A percentile compares a stretch with the other conserved stretches of the same genome.
Conservation (phyloP, 1,140 invertebrate species). For the Rhagoletis zephyria region DNA sequence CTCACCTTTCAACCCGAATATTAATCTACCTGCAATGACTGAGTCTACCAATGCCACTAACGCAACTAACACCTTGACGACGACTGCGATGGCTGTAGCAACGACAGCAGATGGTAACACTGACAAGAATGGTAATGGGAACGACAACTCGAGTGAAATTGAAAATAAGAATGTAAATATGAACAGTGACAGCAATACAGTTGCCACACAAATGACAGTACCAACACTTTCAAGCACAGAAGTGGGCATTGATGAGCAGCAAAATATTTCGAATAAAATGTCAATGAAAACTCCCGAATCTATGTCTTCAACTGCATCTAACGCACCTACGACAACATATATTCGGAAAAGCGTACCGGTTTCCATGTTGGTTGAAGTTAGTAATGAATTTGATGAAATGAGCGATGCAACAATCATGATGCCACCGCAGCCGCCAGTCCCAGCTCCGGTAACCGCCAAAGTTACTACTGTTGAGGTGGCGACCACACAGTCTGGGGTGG, state of each 20-base stretch:
- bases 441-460: conserved; percentile 50
- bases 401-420: conserved; percentile 38
- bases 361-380: conserved; percentile 47
- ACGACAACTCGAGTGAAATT: not conserved
- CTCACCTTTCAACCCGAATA: conserved; percentile 77
- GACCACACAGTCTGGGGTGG: not conserved
- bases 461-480: conserved; percentile 47
- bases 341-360: conserved; percentile 12
- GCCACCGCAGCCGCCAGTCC: conserved; percentile 51
- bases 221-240: not conserved
- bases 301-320: conserved; percentile 6
- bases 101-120: not conserved
- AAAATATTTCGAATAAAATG: not conserved
- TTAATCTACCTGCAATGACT: conserved; percentile 67
- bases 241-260: not conserved
- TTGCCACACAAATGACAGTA: not conserved
- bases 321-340: not conserved
- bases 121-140: not conserved
- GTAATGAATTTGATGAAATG: conserved; percentile 49
- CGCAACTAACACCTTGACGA: conserved; percentile 56
- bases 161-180: not conserved
- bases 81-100: conserved; percentile 56
- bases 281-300: not conserved
- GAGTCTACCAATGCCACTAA: conserved; percentile 60
- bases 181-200: conserved; percentile 45